Evolutionary conservation across 2,888 invertebrate genomes (phyloP).

Genomic region (Trypoxylon attenuatum): DNA sequence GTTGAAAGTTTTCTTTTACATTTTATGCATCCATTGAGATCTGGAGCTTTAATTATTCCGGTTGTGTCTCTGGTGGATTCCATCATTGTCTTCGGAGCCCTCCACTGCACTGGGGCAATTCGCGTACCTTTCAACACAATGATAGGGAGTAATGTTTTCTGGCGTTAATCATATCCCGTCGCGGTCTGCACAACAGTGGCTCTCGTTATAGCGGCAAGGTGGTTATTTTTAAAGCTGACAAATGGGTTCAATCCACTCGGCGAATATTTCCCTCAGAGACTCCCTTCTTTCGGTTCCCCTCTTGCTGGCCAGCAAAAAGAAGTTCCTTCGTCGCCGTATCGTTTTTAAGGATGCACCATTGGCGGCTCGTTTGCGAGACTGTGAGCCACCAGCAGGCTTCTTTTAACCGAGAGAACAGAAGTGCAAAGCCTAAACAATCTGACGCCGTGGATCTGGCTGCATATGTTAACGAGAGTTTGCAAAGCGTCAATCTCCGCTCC

Average conservation of each 20-base stretch:
- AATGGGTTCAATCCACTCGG: constrained; percentile 39
- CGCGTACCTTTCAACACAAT: constrained; percentile 3
- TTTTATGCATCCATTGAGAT: too few relatives aligned
- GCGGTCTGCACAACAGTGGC: constrained; percentile 20
- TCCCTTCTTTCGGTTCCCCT: constrained; percentile 5
- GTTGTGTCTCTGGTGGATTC: too few relatives aligned
- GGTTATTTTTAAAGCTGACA: constrained; percentile 45
- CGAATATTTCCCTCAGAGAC: constrained; percentile 25
- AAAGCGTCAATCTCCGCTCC: constrained; percentile 31
- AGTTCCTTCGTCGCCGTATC: constrained; percentile 31
- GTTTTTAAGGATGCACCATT: constrained; percentile 35
- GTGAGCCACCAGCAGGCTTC: constrained; percentile 19
- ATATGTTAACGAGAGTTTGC: constrained; percentile 44
- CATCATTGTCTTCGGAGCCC: too few relatives aligned
- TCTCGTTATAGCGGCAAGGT: constrained; percentile 42
- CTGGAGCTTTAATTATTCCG: too few relatives aligned
- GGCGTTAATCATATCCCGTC: constrained; percentile 12
- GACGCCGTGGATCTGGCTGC: constrained; percentile 24
- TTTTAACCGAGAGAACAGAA: constrained; percentile 16
- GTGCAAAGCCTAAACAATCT: constrained; percentile 43
- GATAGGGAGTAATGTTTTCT: constrained; percentile 16
- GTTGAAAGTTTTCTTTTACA: too few relatives aligned
- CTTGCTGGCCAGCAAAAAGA: constrained; percentile 12
- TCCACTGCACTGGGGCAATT: too few relatives aligned
- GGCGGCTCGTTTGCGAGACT: constrained; percentile 36